Evolutionary conservation across 2,888 invertebrate genomes (phyloP).

Genomic region (Drosophila parthenogenetica): DNA sequence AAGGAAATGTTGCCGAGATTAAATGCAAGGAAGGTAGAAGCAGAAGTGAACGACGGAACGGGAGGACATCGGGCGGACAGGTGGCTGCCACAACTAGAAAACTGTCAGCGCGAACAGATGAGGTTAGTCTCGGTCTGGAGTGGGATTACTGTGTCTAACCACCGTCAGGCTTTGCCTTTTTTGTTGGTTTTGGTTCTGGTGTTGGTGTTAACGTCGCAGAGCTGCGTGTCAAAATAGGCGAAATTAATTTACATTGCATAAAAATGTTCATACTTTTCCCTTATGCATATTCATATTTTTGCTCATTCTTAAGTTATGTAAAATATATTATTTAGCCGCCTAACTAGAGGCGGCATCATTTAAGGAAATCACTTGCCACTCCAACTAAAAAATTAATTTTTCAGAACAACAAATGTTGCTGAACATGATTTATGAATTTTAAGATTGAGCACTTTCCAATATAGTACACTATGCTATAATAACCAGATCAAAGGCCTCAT

Average conservation of each 20-base stretch:
- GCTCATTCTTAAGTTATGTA: constrained; percentile 52
- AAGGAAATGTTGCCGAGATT: constrained; percentile 77
- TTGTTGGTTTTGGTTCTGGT: constrained; percentile 32
- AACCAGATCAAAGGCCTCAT: constrained; percentile 56
- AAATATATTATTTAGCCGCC: too few species aligned
- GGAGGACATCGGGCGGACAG: neutral
- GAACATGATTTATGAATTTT: constrained; percentile 50
- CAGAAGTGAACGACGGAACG: neutral
- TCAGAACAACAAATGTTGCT: constrained; percentile 12
- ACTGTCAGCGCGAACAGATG: constrained; percentile 63
- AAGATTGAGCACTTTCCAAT: constrained; percentile 57
- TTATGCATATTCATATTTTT: neutral
- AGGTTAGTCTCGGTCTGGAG: constrained; percentile 44
- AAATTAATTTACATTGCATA: constrained; percentile 72
- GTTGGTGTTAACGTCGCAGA: constrained; percentile 6
- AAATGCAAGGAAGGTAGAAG: constrained; percentile 43
- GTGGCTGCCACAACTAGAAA: constrained; percentile 14
- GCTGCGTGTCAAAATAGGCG: constrained; percentile 64
- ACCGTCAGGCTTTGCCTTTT: constrained; percentile 58
- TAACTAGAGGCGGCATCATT: constrained; percentile 14
- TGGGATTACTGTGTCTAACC: constrained; percentile 61
- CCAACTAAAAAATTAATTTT: neutral
- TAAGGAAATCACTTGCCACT: constrained; percentile 26
- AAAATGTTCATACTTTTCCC: constrained; percentile 22
- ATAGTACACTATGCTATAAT: constrained; percentile 31